Evolutionary conservation across 2,113 vertebrate genomes (phyloP), one percentile per base, ranked within the genome.

Genomic region (Globicephala melas): DNA sequence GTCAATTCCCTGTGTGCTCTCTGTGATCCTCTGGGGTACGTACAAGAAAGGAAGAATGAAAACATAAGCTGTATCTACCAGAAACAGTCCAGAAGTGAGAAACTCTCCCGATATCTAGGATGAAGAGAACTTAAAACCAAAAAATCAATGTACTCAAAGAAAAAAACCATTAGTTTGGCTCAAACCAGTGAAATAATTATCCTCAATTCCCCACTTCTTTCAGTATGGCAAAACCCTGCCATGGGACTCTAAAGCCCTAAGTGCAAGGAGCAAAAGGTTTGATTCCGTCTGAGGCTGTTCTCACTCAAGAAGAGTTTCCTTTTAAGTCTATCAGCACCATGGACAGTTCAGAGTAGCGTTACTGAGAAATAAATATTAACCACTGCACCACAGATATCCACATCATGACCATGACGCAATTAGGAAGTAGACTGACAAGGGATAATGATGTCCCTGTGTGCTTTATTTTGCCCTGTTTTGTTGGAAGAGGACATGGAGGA

Each of bases 21-120:
- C 76, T 86, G 20, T 87, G 79, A 95, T 94, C 63, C 97, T 97
- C 89, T n/a, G 18, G 79, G 79, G 73, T 44, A 83, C 58, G 79
- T 82, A 81, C 86, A 90, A 96, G 96, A 95, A 95, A 91, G 58
- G 1, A 93, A 94, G 97, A 97, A 89, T 62, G 50, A 94, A 95
- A 97, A 95, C 89, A 89, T 36, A 47, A 95, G 33, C 38, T 86
- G 18, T 94, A 60, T 38, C n/a, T 89, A 63, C 92, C 65, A 90
- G 70, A 97, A 97, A 89, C 73, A 97, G 63, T 74, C 63, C 44
- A 83, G 50, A 91, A 76, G 36, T 83, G 3, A 91, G 67, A 93
- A 94, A 89, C 25, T 89, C 55, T 94, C 76, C 83, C 44, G 94
- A 3, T 60, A 80, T 58, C 67, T 83, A 87, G 89, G 5, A 96